phyloP scores from a whole-genome alignment of 1,140 invertebrate genomes.

The Plodia interpunctella region DNA sequence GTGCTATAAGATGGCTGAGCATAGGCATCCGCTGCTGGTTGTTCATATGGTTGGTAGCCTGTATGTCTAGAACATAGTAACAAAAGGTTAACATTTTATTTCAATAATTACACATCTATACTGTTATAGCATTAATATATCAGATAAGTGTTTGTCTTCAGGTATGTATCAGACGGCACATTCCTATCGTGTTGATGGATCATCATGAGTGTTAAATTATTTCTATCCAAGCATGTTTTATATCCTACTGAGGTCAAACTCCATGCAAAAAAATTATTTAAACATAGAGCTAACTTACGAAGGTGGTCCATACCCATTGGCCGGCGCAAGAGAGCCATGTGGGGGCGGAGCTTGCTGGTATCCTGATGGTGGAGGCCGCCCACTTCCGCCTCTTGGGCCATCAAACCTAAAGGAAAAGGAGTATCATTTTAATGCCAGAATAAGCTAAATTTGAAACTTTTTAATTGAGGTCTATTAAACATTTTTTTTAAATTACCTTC shows the following conservation, averaged over 20 bases:
- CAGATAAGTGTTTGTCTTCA: conserved; percentile 48
- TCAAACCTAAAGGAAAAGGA: conserved; percentile 44
- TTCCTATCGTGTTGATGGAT: conserved; percentile 69
- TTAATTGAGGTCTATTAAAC: too few species aligned
- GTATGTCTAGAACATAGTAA: conserved; percentile 42
- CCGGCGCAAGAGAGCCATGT: conserved; percentile 42
- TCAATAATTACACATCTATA: neutral
- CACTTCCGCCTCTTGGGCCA: conserved; percentile 48
- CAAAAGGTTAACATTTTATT: conserved; percentile 16
- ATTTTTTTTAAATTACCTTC: conserved; percentile 34
- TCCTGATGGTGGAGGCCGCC: conserved; percentile 30
- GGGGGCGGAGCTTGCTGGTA: conserved; percentile 41
- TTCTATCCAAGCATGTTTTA: neutral
- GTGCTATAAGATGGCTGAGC: conserved; percentile 48
- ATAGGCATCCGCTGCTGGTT: conserved; percentile 53
- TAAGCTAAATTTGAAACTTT: too few species aligned
- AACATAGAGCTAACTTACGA: conserved; percentile 38
- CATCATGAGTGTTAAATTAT: conserved; percentile 37
- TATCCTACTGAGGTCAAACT: too few species aligned
- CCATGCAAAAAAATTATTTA: too few species aligned
- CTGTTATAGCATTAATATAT: neutral
- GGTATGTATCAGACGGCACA: conserved; percentile 74
- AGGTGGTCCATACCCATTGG: conserved; percentile 63
- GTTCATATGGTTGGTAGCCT: conserved; percentile 65
- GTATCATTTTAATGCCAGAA: too few species aligned